Percentiles rank a stretch among this genome's conserved stretches.
phyloP scores from a whole-genome alignment of 1,140 invertebrate species.

The Drosophila cardini region DNA sequence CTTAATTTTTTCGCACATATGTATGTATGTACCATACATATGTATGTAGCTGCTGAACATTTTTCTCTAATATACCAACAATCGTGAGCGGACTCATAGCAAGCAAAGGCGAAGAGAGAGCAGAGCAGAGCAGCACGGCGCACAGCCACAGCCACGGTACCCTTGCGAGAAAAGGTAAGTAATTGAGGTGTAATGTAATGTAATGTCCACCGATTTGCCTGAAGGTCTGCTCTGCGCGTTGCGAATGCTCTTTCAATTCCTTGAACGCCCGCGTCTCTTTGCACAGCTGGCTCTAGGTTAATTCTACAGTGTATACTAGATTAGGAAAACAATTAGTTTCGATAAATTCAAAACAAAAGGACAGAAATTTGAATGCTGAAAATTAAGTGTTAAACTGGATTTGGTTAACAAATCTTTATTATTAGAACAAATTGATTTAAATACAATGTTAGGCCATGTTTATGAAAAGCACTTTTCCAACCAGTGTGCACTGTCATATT shows the following conservation, averaged over 20 bases:
- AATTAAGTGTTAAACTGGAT: not conserved
- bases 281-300: slow-evolving; percentile 31
- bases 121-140: slow-evolving; percentile 34
- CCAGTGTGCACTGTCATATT: slow-evolving; percentile 54
- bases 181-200: slow-evolving; percentile 59
- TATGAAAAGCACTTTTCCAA: slow-evolving; percentile 34
- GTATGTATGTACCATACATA: slow-evolving; percentile 54
- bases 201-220: slow-evolving; percentile 55
- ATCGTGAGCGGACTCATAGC: slow-evolving; percentile 59
- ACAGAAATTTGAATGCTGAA: not conserved
- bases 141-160: slow-evolving; percentile 51
- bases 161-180: slow-evolving; percentile 59
- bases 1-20: slow-evolving; percentile 72
- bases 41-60: slow-evolving; percentile 65
- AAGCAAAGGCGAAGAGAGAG: slow-evolving; percentile 31
- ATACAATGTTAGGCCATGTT: slow-evolving; percentile 11
- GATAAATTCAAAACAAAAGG: not conserved
- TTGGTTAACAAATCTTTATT: not conserved
- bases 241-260: slow-evolving; percentile 33
- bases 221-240: slow-evolving; percentile 42
- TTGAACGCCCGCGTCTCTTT: slow-evolving; percentile 26
- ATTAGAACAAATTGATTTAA: not conserved
- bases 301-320: not conserved
- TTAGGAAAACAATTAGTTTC: not conserved
- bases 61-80: slow-evolving; percentile 81